Conservation (phyloP, 1,140 invertebrate species). For the Pemphigus obesinymphae region DNA sequence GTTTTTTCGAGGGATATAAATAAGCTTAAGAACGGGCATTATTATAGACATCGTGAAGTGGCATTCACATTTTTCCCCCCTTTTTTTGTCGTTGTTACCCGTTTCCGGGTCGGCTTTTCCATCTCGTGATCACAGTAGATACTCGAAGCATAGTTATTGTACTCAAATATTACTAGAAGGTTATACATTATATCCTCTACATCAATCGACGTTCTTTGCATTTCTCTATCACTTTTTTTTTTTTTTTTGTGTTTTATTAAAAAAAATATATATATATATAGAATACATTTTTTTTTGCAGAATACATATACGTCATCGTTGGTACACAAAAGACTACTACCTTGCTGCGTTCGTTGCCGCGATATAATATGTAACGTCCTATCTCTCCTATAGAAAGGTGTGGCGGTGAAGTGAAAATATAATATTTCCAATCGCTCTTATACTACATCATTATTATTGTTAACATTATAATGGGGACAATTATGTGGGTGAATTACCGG, state of each 20-base stretch:
- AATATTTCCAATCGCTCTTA: not conserved
- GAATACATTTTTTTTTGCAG: not conserved
- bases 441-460: not conserved
- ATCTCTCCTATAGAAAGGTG: too few relatives aligned
- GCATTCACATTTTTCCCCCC: not conserved
- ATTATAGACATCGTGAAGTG: not conserved
- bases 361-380: too few relatives aligned
- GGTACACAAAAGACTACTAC: not conserved
- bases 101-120: not conserved
- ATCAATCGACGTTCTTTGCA: not conserved
- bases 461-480: not conserved
- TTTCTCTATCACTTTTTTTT: not conserved
- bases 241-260: not conserved
- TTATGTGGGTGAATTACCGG: too few relatives aligned
- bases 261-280: not conserved
- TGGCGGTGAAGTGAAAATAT: not conserved
- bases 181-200: not conserved
- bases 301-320: not conserved
- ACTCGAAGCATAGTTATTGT: constrained; percentile 4
- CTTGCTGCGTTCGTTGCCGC: not conserved
- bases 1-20: not conserved
- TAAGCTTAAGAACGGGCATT: not conserved
- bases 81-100: not conserved
- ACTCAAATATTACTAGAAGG: constrained; percentile 1
- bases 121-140: not conserved